phyloP scores from a whole-genome alignment of 2,888 invertebrate species.

The Polydrusus tereticollis region DNA sequence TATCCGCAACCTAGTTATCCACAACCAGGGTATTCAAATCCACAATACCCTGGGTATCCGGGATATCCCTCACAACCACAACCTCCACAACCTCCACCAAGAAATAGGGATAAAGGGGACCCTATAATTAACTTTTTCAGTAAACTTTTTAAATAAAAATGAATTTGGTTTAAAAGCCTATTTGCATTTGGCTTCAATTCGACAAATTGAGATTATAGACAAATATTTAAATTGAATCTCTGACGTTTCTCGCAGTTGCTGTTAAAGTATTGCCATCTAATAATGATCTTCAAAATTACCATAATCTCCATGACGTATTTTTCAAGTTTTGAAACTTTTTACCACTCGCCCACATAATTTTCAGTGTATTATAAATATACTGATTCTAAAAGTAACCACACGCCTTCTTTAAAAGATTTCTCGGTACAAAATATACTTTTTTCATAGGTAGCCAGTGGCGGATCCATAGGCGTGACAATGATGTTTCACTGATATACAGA shows the following conservation, averaged over 20 bases:
- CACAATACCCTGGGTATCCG: conserved; percentile 49
- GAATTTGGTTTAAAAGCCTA: background rate
- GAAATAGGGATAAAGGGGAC: conserved; percentile 52
- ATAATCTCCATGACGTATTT: no score
- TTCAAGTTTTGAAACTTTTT: no score
- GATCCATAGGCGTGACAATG: no score
- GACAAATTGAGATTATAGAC: background rate
- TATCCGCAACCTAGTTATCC: conserved; percentile 43
- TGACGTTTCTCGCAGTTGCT: background rate
- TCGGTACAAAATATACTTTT: no score
- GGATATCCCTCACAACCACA: conserved; percentile 52
- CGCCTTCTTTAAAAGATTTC: no score
- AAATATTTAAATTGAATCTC: background rate
- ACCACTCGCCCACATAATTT: no score
- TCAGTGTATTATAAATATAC: no score
- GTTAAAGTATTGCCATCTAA: no score
- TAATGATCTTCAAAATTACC: no score
- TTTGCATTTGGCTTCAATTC: background rate
- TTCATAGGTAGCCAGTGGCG: no score
- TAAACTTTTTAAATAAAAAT: conserved; percentile 50
- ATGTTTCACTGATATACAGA: no score
- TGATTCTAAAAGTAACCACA: no score
- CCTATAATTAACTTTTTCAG: conserved; percentile 61
- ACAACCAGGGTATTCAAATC: conserved; percentile 49
- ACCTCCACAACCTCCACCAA: conserved; percentile 40